Conservation (phyloP, 2,888 invertebrate species). For the Hermodice carunculata region DNA sequence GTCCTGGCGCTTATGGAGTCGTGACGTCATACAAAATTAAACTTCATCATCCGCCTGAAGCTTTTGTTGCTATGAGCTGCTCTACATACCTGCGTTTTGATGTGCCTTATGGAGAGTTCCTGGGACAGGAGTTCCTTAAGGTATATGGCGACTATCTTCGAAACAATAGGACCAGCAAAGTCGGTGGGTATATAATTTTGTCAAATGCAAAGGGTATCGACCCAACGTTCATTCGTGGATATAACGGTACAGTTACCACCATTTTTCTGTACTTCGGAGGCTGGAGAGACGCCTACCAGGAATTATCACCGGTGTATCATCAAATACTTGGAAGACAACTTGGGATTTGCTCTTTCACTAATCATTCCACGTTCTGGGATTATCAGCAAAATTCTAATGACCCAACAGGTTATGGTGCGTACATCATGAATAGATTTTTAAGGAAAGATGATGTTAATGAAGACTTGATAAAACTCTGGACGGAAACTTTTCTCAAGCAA, state of each 20-base stretch:
- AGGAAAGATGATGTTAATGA: conserved; percentile 24
- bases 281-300: background rate
- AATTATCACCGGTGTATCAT: background rate
- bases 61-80: conserved; percentile 8
- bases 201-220: too few relatives aligned
- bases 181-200: conserved; percentile 40
- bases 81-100: background rate
- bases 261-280: conserved; percentile 5
- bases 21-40: conserved; percentile 32
- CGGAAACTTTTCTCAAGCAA: background rate
- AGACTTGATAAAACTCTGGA: background rate
- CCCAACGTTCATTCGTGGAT: too few relatives aligned
- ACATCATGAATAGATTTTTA: conserved; percentile 28
- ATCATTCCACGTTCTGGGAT: conserved; percentile 33
- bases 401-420: conserved; percentile 14
- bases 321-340: background rate
- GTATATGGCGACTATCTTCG: conserved; percentile 16
- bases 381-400: conserved; percentile 35
- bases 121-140: conserved; percentile 20
- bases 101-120: background rate
- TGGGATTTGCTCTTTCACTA: conserved; percentile 5
- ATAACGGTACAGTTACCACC: background rate
- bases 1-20: conserved; percentile 36
- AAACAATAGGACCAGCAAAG: conserved; percentile 18
- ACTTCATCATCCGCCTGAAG: conserved; percentile 31